phyloP scores from a whole-genome alignment of 2,113 vertebrate species.

The Myxocyprinus asiaticus region DNA sequence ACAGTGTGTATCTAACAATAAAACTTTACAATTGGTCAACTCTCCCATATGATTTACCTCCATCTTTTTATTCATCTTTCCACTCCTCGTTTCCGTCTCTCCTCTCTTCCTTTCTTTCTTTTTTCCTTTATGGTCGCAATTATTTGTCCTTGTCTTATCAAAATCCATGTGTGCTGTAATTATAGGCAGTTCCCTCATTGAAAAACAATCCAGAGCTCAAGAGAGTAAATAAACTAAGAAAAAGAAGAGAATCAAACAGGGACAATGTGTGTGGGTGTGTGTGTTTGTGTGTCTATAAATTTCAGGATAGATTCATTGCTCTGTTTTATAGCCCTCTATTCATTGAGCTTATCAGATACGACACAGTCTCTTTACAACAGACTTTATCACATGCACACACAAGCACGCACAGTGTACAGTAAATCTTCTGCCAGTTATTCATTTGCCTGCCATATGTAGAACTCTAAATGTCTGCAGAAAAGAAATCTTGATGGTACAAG shows the following conservation, averaged over 20 bases:
- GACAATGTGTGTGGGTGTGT: slow-evolving; percentile 7
- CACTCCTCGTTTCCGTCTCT: background rate
- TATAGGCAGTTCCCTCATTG: slow-evolving; percentile 21
- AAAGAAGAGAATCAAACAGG: background rate
- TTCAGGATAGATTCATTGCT: slow-evolving; percentile 37
- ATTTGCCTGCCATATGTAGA: slow-evolving; percentile 12
- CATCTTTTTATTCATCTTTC: background rate
- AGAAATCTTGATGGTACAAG: slow-evolving; percentile 4
- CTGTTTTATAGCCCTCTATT: slow-evolving; percentile 44
- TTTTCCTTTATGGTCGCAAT: background rate
- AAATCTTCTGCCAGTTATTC: slow-evolving; percentile 39
- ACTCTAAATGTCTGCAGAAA: slow-evolving; percentile 1
- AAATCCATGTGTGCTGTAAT: background rate
- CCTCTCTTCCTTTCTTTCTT: background rate
- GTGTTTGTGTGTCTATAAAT: slow-evolving; percentile 19
- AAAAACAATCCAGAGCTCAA: slow-evolving; percentile 3
- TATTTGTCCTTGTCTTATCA: background rate
- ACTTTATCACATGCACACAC: slow-evolving; percentile 37
- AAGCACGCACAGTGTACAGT: background rate
- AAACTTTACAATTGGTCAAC: slow-evolving; percentile 24
- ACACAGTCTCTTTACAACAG: slow-evolving; percentile 44
- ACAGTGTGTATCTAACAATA: slow-evolving; percentile 32
- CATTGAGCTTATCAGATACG: slow-evolving; percentile 34
- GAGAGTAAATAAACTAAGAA: slow-evolving; percentile 26
- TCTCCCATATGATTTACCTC: slow-evolving; percentile 27